A percentile compares a stretch with the other conserved stretches of the same genome.
phyloP scores from a whole-genome alignment of 2,113 vertebrate genomes.

The Rallus limicola region DNA sequence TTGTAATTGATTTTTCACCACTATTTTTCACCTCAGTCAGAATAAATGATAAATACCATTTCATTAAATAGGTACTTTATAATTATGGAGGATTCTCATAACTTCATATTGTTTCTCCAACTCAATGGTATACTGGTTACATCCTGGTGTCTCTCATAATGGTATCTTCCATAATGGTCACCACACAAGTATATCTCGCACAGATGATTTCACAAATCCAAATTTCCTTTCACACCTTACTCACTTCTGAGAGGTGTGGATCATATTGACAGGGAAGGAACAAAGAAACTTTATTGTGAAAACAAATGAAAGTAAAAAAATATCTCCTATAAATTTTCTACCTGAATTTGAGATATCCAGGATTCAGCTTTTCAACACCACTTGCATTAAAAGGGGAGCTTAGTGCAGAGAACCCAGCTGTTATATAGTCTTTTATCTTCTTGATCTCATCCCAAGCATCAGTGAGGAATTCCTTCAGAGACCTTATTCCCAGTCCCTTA shows the following conservation, averaged over 20 bases:
- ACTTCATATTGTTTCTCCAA: background rate
- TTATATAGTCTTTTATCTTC: background rate
- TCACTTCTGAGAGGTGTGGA: background rate
- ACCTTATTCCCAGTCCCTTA: background rate
- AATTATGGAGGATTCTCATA: background rate
- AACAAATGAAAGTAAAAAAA: background rate
- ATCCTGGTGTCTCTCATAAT: background rate
- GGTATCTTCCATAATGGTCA: background rate
- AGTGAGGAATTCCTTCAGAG: background rate
- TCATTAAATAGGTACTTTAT: background rate
- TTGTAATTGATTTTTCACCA: background rate
- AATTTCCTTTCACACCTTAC: background rate
- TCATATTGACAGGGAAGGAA: background rate
- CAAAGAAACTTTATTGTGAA: background rate
- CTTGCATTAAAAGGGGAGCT: background rate
- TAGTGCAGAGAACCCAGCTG: background rate
- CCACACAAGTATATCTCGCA: background rate
- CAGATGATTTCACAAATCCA: background rate
- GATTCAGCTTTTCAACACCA: background rate
- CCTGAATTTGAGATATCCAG: background rate
- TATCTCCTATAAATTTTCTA: background rate
- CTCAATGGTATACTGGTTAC: background rate
- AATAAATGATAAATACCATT: background rate
- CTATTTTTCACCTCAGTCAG: background rate
- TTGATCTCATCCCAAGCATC: background rate